Base-by-base conservation (phyloP, 1,140 invertebrate species). In the Parapsyche elsis region DNA sequence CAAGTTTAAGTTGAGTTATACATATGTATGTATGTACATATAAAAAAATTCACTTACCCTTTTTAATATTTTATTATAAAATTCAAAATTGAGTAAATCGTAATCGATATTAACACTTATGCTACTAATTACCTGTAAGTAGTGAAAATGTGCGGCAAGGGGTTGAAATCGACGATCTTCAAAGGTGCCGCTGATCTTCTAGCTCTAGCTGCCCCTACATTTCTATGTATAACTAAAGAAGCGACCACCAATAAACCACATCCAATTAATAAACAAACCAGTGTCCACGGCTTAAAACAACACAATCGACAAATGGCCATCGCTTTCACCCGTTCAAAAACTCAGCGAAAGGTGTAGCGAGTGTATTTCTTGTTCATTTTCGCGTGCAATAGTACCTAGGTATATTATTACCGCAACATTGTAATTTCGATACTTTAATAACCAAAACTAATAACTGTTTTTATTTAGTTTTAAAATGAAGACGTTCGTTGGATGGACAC, bases 231-330 rank as follows among this genome's bases (percentile, higher is more conserved):
- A 9, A 88, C 84, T 0, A 87, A 86, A 5, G 88, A 85, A 16
- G 87, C 64, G 9, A 87, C 85, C 0, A 85, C 87, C 9, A 84
- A 82, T 5, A 84, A 81, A 71, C 86, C 81, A 19, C 87, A 64
- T 19, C 85, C 87, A 78, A 87, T 80, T 86, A 87, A 87, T 75
- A 85, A 86, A 30, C 86, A 87, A 21, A 85, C 85, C 84, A 88
- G 87, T 53, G 85, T 84, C 87, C 86, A 89, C 85, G 88, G 88
- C 84, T 85, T 87, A 83, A 79, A 78, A 24, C 77, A 61, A 57
- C 77, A 83, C 49, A 75, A 0, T 44, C 75, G 61, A 24, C n/a
- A 24, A 26, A 24, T 26, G 1, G 19, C 19, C 61, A 24, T 67
- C 61, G 19, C 16, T 30, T 45, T 75, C 16, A 75, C 1, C 5